A percentile compares a stretch with the other conserved stretches of the same genome.
Evolutionary conservation across 2,113 vertebrate genomes (phyloP).

Genomic region (Grantiella picta): DNA sequence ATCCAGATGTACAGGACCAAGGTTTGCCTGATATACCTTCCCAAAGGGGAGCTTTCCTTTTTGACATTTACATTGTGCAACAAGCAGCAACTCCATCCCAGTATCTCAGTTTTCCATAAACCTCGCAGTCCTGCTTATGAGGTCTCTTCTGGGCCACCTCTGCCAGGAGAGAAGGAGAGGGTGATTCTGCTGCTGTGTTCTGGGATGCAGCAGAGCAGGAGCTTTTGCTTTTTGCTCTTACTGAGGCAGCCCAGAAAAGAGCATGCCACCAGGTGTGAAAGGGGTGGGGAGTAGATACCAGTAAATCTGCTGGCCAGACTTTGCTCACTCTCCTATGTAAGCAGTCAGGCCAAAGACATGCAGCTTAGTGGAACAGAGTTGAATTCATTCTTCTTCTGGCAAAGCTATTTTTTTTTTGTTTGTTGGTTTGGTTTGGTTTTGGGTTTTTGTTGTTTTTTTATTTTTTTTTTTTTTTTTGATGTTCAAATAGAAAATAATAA

Average conservation of each 20-base stretch:
- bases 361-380: background rate
- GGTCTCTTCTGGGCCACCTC: background rate
- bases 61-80: background rate
- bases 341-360: background rate
- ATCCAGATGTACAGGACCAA: background rate
- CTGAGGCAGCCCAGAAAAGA: background rate
- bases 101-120: background rate
- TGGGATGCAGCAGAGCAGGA: background rate
- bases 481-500: background rate
- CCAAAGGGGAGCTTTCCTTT: background rate
- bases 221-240: background rate
- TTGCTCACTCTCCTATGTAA: background rate
- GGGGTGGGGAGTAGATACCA: background rate
- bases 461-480: background rate
- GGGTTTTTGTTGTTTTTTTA: too few relatives aligned
- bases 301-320: background rate
- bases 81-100: background rate
- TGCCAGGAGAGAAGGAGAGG: background rate
- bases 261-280: background rate
- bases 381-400: background rate
- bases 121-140: background rate
- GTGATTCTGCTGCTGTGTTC: background rate
- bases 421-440: too few relatives aligned
- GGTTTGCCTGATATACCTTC: background rate
- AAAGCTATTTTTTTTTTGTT: background rate